Evolutionary conservation across 2,113 vertebrate species (phyloP), one percentile per base, ranked within the genome.

Genomic region (Mystacornis crossleyi): DNA sequence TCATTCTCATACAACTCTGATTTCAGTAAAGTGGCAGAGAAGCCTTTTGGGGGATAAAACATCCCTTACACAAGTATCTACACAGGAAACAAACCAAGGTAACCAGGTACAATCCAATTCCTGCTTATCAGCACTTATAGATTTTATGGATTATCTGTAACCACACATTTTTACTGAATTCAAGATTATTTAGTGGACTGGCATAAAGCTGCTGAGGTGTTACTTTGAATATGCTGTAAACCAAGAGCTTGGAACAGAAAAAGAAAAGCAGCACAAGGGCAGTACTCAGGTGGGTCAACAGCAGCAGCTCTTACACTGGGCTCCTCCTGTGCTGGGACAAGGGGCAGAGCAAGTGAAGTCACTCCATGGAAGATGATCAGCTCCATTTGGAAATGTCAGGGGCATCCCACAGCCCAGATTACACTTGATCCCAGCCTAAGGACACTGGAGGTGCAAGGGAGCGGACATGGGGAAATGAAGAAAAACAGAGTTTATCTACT

Each of bases 51-150:
- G 18, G 28, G 38, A 24, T 18, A 43, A 78, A 81, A 4, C 14
- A 31, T 36, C 36, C 28, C 38, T 34, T 26, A 21, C 12, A 23
- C 6, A 1, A 36, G 12, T 1, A 8, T 36, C 47, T 51, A 19
- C 50, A 4, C 8, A 6, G 40, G 13, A 28, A 36, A 9, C 24
- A 61, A 61, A 42, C 20, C 34, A 25, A 38, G 8, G 36, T 8
- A 26, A 48, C 14, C 57, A 25, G 9, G 16, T 34, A 43, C 20
- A 38, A 14, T 8, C 18, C 60, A 42, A 19, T 28, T 62, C 45
- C 34, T 19, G 5, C 19, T 78, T 33, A 23, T 5, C 12, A 28
- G 45, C 0, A 0, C 20, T 77, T 17, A 9, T 0, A 60, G 55
- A 43, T 54, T 66, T 81, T 25, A 31, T 6, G 31, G 34, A 31